Conservation (phyloP, 2,797 vertebrate species). For the Centroberyx gerrardi region DNA sequence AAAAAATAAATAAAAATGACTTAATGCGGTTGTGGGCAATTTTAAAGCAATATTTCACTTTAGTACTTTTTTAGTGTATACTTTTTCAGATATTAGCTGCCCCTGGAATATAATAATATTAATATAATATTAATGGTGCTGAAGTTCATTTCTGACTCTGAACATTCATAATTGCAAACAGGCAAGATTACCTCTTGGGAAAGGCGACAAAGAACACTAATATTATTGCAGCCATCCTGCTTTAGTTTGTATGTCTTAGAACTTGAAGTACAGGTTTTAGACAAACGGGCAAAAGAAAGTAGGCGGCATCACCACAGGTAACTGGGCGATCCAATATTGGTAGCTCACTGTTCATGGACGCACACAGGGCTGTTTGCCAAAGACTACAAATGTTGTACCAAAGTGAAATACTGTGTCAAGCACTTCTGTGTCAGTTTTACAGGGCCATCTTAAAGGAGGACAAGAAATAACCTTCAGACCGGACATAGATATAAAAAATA, state of each 20-base stretch:
- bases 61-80: not conserved
- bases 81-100: not conserved
- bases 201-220: too few relatives aligned
- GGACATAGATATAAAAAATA: conserved; percentile 4
- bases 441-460: too few relatives aligned
- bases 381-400: not conserved
- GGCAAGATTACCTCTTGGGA: not conserved
- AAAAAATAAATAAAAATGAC: conserved; percentile 17
- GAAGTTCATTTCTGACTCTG: not conserved
- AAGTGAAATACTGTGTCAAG: conserved; percentile 1
- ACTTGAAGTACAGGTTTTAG: conserved; percentile 12
- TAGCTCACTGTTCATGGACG: not conserved
- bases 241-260: not conserved
- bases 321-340: not conserved
- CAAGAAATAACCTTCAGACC: conserved; percentile 3
- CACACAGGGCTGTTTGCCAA: not conserved
- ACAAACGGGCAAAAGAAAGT: conserved; percentile 19
- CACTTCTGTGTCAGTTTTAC: too few relatives aligned
- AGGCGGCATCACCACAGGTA: conserved; percentile 16
- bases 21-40: conserved; percentile 12
- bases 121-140: conserved; percentile 6
- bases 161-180: not conserved
- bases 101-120: not conserved
- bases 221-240: too few relatives aligned
- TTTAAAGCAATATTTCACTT: conserved; percentile 33